Percentiles rank a stretch among this genome's conserved stretches.
These are phyloP conservation scores for Actenoides hombroni DNA, from an alignment of 2,113 vertebrate species.

Conservation along the genomic window DNA sequence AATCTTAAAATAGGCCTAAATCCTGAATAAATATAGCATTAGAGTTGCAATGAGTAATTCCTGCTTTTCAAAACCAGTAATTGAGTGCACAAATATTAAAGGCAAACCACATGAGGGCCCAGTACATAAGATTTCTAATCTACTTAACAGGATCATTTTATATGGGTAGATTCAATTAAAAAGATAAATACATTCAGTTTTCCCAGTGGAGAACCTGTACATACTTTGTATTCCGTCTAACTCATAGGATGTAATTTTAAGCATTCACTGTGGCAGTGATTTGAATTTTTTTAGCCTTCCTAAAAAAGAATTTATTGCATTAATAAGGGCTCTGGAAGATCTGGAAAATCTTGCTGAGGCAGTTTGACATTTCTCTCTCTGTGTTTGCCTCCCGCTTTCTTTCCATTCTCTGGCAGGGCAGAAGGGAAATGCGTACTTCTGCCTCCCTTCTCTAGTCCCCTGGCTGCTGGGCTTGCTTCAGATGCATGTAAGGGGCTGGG, in stretches of 20 bases:
- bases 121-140: conserved; percentile 69
- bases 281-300: background rate
- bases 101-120: conserved; percentile 21
- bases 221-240: conserved; percentile 45
- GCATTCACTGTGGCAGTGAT: conserved; percentile 9
- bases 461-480: fast-evolving
- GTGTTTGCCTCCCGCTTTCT: background rate
- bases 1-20: conserved; percentile 73
- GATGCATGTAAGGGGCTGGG: background rate
- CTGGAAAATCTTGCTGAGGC: background rate
- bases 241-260: conserved; percentile 38
- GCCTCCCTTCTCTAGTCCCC: background rate
- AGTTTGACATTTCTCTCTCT: background rate
- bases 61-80: conserved; percentile 58
- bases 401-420: background rate
- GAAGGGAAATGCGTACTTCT: background rate
- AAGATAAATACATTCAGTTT: conserved; percentile 57
- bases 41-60: conserved; percentile 55
- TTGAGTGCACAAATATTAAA: conserved; percentile 57
- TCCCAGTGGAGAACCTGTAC: conserved; percentile 43
- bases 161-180: conserved; percentile 70
- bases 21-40: conserved; percentile 68
- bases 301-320: conserved; percentile 13
- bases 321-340: background rate
- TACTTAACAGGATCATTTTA: conserved; percentile 69